Conservation (phyloP, 2,888 invertebrate species). For the Lamellibrachia satsuma region DNA sequence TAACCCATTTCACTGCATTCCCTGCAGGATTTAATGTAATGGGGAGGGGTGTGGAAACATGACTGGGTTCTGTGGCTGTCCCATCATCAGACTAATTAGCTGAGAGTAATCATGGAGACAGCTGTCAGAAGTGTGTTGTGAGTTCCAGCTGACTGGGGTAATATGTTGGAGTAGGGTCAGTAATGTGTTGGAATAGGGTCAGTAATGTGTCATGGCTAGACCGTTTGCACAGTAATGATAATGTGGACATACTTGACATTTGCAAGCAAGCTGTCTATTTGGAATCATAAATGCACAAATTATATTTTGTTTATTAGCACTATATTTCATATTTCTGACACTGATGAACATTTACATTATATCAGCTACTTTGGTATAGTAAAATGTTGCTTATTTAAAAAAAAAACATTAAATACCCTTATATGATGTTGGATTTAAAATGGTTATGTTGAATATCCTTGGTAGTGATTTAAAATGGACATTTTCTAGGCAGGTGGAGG, state of each 20-base stretch:
- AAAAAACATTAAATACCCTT: not conserved
- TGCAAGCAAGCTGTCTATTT: not conserved
- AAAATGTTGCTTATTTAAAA: not conserved
- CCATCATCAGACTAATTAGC: not conserved
- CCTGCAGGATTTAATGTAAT: not conserved
- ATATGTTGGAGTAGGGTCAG: not conserved
- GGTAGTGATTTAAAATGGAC: not conserved
- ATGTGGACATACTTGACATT: not conserved
- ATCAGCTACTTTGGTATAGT: not conserved
- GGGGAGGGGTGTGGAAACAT: not conserved
- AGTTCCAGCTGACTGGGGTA: not conserved
- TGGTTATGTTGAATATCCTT: not conserved
- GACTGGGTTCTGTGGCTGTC: not conserved
- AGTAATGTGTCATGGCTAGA: not conserved
- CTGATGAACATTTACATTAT: not conserved
- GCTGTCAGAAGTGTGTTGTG: not conserved
- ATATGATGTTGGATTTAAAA: not conserved
- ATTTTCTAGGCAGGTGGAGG: not conserved
- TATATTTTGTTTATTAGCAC: not conserved
- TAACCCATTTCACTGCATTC: not conserved
- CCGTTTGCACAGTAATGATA: not conserved
- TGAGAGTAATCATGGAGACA: conserved; percentile 12
- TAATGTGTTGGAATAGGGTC: not conserved
- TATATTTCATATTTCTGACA: too few species aligned
- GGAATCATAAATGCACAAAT: not conserved